A percentile compares a stretch with the other conserved stretches of the same genome.
These are phyloP conservation scores for Staurois parvus DNA, from an alignment of 2,797 vertebrate genomes.

Conservation along the genomic window DNA sequence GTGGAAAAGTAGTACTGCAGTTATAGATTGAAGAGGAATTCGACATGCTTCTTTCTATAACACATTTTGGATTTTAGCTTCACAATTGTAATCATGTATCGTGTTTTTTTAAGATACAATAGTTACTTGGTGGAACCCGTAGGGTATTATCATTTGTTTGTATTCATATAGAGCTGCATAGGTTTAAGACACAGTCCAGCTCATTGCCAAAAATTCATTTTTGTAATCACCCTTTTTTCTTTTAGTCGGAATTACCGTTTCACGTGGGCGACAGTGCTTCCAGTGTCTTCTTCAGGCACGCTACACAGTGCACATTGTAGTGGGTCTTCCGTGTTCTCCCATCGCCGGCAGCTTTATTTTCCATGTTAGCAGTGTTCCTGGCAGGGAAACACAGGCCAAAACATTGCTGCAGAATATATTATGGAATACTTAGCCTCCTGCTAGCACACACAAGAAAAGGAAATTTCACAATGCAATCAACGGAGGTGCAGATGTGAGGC, in stretches of 20 bases:
- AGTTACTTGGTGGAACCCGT: too few relatives aligned
- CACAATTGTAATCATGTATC: too few relatives aligned
- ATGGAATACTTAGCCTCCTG: neutral
- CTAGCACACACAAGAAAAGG: constrained; percentile 33
- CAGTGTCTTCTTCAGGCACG: neutral
- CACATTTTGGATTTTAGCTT: too few relatives aligned
- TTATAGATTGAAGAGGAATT: too few relatives aligned
- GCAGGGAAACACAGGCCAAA: constrained; percentile 9
- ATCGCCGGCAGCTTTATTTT: constrained; percentile 21
- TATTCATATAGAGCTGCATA: too few relatives aligned
- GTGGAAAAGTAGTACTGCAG: too few relatives aligned
- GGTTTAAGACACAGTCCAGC: too few relatives aligned
- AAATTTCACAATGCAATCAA: constrained; percentile 31
- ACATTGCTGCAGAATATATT: constrained; percentile 4
- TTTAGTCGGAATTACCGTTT: neutral
- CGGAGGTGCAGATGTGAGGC: neutral
- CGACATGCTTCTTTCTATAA: too few relatives aligned
- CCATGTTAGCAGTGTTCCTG: constrained; percentile 38
- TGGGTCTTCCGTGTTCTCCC: neutral
- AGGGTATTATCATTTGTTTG: too few relatives aligned
- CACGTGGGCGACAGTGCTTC: constrained; percentile 12
- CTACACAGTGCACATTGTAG: constrained; percentile 10
- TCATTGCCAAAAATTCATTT: too few relatives aligned
- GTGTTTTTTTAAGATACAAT: too few relatives aligned
- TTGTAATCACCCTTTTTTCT: too few relatives aligned